Base-by-base conservation (phyloP, 2,113 vertebrate species). In the Sinocyclocheilus anophthalmus region DNA sequence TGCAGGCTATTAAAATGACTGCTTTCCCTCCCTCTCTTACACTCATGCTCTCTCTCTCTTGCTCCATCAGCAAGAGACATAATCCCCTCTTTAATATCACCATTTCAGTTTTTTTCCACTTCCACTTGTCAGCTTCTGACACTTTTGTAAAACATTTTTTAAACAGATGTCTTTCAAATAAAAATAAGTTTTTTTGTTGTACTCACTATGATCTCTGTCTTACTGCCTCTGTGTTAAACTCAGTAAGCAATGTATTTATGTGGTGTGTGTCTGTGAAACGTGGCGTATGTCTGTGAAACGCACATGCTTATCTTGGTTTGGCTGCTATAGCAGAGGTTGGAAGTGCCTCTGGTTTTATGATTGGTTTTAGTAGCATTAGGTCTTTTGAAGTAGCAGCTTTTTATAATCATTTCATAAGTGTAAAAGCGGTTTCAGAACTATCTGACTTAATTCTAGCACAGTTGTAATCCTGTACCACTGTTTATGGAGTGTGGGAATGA, bases 141-240 rank as follows among this genome's bases (percentile, higher is more conserved):
- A 85, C 30, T 69, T 83, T 79, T 88, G 84, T 76, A 79, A 88
- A 83, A 45, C 8, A 12, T 20, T 53, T 82, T 76, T 83, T 67
- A 65, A 59, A 79, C 65, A 16, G 55, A 83, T 63, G 84, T 88
- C 72, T 76, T 73, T 86, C 42, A 53, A 84, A 87, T 76, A 84
- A 88, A 88, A 81, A 22, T 18, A 53, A 10, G 45, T 33, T 72
- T 37, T 73, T 63, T 72, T 76, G 70, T 81, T 50, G 48, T 59
- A 14, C 10, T 33, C 45, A 48, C 83, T 53, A 55, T 63, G 26
- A 50, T 57, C 57, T n/a, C 81, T 65, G 53, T 61, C 26, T 72
- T 59, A 45, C 37, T 75, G 50, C 1, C 22, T 33, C 24, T 73
- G 24, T 61, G 50, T 59, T 42, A 30, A 65, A 81, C 57, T 81